A percentile compares a stretch with the other conserved stretches of the same genome.
Conservation (phyloP, 1,140 invertebrate species). For the Brachionus manjavacas region DNA sequence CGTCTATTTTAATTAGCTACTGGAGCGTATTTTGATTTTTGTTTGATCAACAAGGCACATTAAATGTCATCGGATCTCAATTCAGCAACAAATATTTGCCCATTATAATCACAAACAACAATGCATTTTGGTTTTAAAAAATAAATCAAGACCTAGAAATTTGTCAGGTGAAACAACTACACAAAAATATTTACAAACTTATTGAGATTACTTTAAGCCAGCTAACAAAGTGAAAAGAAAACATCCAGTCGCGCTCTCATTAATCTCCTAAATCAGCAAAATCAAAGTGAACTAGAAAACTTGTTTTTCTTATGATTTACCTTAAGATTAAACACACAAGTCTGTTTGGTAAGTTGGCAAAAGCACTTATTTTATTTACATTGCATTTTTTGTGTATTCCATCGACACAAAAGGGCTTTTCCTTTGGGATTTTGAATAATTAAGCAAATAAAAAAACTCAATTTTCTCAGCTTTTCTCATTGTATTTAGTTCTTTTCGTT, state of each 20-base stretch:
- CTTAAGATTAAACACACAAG: not conserved
- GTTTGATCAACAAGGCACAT: constrained; percentile 1
- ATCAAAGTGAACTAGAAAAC: constrained; percentile 3
- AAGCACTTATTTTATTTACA: not conserved
- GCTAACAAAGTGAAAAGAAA: not conserved
- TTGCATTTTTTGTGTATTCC: not conserved
- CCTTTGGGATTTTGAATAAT: not conserved
- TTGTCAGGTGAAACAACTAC: not conserved
- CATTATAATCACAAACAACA: not conserved
- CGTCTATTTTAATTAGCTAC: not conserved
- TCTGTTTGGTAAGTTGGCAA: not conserved
- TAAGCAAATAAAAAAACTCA: not conserved
- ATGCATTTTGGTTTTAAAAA: not conserved
- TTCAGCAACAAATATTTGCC: not conserved
- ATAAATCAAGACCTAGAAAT: not conserved
- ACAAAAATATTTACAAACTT: not conserved
- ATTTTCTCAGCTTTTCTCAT: not conserved
- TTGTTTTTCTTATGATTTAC: not conserved
- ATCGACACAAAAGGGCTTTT: not conserved
- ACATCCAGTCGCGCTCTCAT: not conserved
- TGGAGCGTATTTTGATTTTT: not conserved
- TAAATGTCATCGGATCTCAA: not conserved
- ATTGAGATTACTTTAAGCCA: not conserved
- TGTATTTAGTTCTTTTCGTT: not conserved
- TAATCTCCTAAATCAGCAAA: not conserved